These are phyloP conservation scores for Eulacestoma nigropectus DNA, from an alignment of 2,113 vertebrate genomes.

Conservation along the genomic window DNA sequence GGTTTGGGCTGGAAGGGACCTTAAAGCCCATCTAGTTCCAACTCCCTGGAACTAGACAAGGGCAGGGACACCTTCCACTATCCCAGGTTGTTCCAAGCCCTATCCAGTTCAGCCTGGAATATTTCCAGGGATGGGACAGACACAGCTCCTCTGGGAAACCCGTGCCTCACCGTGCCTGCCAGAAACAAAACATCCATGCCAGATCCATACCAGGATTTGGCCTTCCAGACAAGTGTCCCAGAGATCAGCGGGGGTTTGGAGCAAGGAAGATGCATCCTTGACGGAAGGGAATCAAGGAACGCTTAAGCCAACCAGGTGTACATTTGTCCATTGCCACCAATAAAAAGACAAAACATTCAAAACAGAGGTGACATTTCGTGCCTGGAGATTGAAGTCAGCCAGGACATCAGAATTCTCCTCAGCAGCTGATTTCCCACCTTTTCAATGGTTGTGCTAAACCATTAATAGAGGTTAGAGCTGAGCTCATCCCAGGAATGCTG, in stretches of 20 bases:
- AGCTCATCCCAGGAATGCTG: not conserved
- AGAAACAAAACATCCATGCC: not conserved
- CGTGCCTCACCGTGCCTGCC: not conserved
- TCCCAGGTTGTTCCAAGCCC: not conserved
- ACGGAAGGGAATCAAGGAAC: not conserved
- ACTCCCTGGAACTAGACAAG: not conserved
- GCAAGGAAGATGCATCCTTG: not conserved
- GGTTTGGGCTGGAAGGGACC: not conserved
- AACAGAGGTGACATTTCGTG: not conserved
- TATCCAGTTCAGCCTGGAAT: not conserved
- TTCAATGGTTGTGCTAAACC: not conserved
- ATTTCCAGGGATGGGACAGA: not conserved
- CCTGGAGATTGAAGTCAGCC: not conserved
- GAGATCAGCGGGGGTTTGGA: not conserved
- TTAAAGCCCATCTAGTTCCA: not conserved
- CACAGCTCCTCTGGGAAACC: not conserved
- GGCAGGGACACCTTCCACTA: not conserved
- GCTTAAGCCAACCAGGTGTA: not conserved
- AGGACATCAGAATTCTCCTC: not conserved
- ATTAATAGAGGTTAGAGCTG: not conserved
- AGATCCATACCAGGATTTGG: not conserved
- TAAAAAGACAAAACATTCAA: not conserved
- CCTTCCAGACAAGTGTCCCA: not conserved
- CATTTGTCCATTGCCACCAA: not conserved
- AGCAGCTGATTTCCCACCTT: not conserved